Base-by-base conservation (phyloP, 2,113 vertebrate species). In the Nannobrachium achirus region DNA sequence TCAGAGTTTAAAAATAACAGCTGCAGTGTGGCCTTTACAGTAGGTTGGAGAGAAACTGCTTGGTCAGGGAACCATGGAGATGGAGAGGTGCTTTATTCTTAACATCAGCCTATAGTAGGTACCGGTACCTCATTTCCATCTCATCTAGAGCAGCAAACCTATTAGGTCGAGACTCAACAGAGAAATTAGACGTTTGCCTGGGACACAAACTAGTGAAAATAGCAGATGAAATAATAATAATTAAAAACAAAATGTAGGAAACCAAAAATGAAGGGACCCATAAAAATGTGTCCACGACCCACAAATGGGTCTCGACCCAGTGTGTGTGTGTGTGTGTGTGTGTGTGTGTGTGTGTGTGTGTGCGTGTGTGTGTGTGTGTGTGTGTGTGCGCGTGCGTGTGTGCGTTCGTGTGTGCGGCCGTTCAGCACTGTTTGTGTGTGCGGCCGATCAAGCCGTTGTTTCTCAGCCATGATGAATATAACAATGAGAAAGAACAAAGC, bases 1-100 rank as follows among this genome's bases (percentile, higher is more conserved):
- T 46, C 38, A 63, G 33, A 46, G 56, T 68, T 75, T 82, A 63
- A 78, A 81, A 85, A 76, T 63, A 80, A 52, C 44, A 38, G 68
- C 76, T 59, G 61, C 8, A 66, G 69, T 42, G 14, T 15, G 63
- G 64, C 49, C 45, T 18, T 60, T 33, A 33, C 11, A 11, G 45
- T 71, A 38, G 75, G 69, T 40, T 10, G 13, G 10, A 16, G 51
- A 80, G 10, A 64, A 81, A 74, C 44, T 63, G 73, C 79, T 52
- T 7, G 59, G 74, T 84, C 79, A 81, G 77, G 16, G 44, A 75
- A 68, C 58, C 53, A 56, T 69, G 49, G 45, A 45, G 75, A 76
- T 33, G 25, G 67, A 71, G 9, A 1, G 13, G 45, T 57, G 18
- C 70, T 64, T 56, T 77, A 11, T 51, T 55, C 44, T 41, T 64